phyloP scores from a whole-genome alignment of 2,888 invertebrate species.

The Timema cristinae region DNA sequence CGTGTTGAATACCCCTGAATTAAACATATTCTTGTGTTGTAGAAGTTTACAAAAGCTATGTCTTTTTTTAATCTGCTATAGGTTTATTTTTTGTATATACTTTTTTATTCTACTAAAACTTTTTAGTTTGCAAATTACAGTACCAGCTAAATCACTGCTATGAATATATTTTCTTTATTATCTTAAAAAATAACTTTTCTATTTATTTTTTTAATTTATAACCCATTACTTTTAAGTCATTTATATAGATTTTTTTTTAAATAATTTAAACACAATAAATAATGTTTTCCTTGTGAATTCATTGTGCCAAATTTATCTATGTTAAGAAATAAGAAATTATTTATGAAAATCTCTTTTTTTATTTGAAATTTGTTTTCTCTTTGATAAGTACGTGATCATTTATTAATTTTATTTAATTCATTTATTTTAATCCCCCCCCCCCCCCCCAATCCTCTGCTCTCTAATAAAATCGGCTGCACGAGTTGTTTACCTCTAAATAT shows the following conservation, averaged over 20 bases:
- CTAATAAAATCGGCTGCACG: too few relatives aligned
- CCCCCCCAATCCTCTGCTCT: too few relatives aligned
- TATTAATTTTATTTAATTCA: too few relatives aligned
- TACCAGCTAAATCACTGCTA: slow-evolving; percentile 29
- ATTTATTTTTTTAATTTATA: neutral
- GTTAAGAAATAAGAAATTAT: too few relatives aligned
- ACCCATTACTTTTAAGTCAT: neutral
- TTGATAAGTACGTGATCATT: too few relatives aligned
- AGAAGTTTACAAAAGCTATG: slow-evolving; percentile 4
- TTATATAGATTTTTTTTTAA: slow-evolving; percentile 15
- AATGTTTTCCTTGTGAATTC: slow-evolving; percentile 29
- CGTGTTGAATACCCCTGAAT: neutral
- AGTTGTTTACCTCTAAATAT: too few relatives aligned
- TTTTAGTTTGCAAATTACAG: neutral
- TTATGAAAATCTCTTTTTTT: too few relatives aligned
- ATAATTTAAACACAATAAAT: slow-evolving; percentile 21
- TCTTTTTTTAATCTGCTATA: neutral
- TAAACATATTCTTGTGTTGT: slow-evolving; percentile 13
- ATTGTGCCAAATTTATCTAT: slow-evolving; percentile 26
- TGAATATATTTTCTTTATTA: neutral
- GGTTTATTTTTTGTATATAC: neutral
- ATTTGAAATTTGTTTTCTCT: too few relatives aligned
- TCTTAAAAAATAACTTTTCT: neutral
- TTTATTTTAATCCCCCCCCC: too few relatives aligned
- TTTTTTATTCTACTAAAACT: neutral